Evolutionary conservation across 2,113 vertebrate species (phyloP).

Genomic region (Paradoxurus hermaphroditus): DNA sequence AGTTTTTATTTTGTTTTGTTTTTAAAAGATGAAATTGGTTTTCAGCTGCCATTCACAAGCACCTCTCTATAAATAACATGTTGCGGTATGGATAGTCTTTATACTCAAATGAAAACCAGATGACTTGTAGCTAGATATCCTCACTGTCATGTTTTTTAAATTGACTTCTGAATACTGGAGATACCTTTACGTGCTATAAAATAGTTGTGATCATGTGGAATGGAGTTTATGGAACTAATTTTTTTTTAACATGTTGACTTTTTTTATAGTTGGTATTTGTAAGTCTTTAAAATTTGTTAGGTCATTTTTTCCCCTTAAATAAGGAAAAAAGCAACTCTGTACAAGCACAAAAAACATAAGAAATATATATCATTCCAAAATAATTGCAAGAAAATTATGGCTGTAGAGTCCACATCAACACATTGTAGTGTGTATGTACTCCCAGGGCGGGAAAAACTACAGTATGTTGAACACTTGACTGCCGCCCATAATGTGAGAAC

Average conservation of each 20-base stretch:
- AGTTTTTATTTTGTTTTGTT: slow-evolving; percentile 22
- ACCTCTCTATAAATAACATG: background rate
- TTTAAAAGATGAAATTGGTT: slow-evolving; percentile 18
- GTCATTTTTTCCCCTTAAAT: slow-evolving; percentile 76
- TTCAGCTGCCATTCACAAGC: slow-evolving; percentile 8
- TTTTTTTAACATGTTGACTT: slow-evolving; percentile 62
- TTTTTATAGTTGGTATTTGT: slow-evolving; percentile 85
- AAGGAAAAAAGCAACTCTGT: slow-evolving; percentile 76
- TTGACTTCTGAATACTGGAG: background rate
- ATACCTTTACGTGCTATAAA: background rate
- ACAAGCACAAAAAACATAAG: slow-evolving; percentile 85
- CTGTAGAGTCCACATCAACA: slow-evolving; percentile 76
- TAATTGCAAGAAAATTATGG: slow-evolving; percentile 78
- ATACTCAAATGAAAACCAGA: background rate
- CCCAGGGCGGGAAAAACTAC: slow-evolving; percentile 30
- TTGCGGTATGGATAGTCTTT: background rate
- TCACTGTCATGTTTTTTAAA: background rate
- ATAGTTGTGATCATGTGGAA: background rate
- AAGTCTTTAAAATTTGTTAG: slow-evolving; percentile 80
- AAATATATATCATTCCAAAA: slow-evolving; percentile 83
- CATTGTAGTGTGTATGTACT: slow-evolving; percentile 75
- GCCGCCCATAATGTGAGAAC: slow-evolving; percentile 59
- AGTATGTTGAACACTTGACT: slow-evolving; percentile 45
- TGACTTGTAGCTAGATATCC: slow-evolving; percentile 4
- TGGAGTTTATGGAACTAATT: background rate